Evolutionary conservation across 2,888 invertebrate genomes (phyloP), one percentile per base, ranked within the genome.

Genomic region (Agonum fuliginosum): DNA sequence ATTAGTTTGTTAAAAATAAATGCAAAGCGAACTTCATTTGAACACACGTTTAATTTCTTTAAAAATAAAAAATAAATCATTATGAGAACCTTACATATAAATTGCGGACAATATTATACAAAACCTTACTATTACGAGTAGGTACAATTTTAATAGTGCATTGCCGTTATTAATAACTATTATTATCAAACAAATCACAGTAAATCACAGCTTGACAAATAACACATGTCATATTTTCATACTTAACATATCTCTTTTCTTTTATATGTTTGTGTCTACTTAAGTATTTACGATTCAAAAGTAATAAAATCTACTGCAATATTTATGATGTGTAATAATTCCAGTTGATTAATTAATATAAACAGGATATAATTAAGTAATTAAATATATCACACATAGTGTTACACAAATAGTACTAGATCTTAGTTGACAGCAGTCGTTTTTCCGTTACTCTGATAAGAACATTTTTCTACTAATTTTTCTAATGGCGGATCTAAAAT

Each of bases 321-420:
- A 62, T 62, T 62, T 62, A 62, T 62, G 58, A 62, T 30, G 30
- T 27, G 30, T 10, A 62, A 62, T 62, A 62, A 62, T 62, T 62
- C 20, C 58, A 62, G 30, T 67, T 67, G 67, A 41, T 67, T 67
- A 67, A 67, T 67, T 67, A 67, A 41, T 67, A 67, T 67, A 37
- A 67, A 67, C 67, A 67, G 67, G 20, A 67, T 67, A 67, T 67
- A 67, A 67, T 67, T 67, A 67, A 67, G 41, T 30, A 67, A 67
- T 67, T 41, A 67, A 67, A 41, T 67, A 41, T 67, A 41, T 67
- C 41, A 67, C 58, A 62, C 27, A 30, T 27, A 12, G 30, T 41
- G 8, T 67, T n/a, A 20, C 58, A 30, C 30, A 17, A 14, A 14
- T 17, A 27, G 3, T 30, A 14, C 30, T 54, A 54, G 58, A 62